Conservation (phyloP, 2,113 vertebrate species). For the Vulpes ferrilata region DNA sequence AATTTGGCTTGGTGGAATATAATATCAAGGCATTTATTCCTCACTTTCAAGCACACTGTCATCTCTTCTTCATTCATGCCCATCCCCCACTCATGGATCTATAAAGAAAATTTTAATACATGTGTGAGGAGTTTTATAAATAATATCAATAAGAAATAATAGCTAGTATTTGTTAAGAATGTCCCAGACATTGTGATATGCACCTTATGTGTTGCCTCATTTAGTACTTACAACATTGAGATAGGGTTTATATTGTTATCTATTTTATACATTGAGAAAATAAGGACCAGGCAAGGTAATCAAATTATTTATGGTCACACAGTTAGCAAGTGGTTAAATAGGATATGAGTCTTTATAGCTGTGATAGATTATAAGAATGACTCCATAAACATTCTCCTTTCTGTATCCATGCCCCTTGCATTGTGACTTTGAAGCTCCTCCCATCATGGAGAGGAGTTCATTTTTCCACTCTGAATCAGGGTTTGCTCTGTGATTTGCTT, state of each 20-base stretch:
- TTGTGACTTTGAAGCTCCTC: neutral
- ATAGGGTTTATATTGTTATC: neutral
- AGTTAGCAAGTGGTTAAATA: neutral
- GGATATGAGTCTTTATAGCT: neutral
- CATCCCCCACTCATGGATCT: neutral
- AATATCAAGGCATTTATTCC: neutral
- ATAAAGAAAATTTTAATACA: neutral
- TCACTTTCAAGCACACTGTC: neutral
- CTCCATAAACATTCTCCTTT: neutral
- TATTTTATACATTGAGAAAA: neutral
- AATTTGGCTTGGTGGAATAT: neutral
- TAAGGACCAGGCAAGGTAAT: neutral
- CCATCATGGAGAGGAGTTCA: too few species aligned
- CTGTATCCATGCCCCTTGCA: fast-evolving
- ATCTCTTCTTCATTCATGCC: neutral
- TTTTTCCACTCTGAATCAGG: neutral
- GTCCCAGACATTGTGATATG: neutral
- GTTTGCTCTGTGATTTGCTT: neutral
- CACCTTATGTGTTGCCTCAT: neutral
- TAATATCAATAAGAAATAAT: neutral
- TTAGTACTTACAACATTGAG: neutral
- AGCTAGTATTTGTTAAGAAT: neutral
- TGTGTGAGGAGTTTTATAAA: neutral
- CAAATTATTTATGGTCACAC: neutral
- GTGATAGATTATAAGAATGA: neutral